Evolutionary conservation across 2,888 invertebrate genomes (phyloP), one percentile per base, ranked within the genome.

Genomic region (Clivina fossor): DNA sequence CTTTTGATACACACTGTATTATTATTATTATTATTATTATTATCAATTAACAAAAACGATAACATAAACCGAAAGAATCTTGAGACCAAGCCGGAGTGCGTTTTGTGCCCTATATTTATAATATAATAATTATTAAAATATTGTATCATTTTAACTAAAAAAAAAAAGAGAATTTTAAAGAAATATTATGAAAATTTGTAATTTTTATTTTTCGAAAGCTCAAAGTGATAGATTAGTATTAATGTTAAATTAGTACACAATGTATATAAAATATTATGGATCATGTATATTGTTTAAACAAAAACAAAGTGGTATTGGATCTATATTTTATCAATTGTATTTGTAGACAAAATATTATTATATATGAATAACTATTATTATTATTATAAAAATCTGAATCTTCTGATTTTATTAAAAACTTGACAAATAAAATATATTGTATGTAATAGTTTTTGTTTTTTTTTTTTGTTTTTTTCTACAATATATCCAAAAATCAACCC

Each of bases 171-270:
- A n/a, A n/a, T n/a, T n/a, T n/a, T n/a, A n/a, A n/a, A n/a, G n/a
- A 24, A 24, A 24, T 24, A 24, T 24, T 9, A 7, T 11, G 4
- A 30, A 46, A 16, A 30, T 32, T 38, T 55, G 46, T 46, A 47
- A 47, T 13, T 48, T 46, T 49, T 33, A 35, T 8, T 3, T 46
- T 55, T 55, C 47, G 38, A 47, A 55, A 55, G 55, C 55, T 55
- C 55, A 55, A 55, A 55, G 55, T 55, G 55, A 55, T 55, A 55
- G 55, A 40, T 55, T 47, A 55, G 46, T 55, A 47, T 47, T 46
- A 55, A 47, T 55, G 38, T 47, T 55, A n/a, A n/a, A n/a, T n/a
- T n/a, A n/a, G n/a, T n/a, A n/a, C n/a, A n/a, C 47, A 55, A 55
- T 55, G 47, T 55, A 55, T 55, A 47, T 55, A 55, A 13, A n/a